phyloP scores from a whole-genome alignment of 2,888 invertebrate species.

The Agrotis exclamationis region DNA sequence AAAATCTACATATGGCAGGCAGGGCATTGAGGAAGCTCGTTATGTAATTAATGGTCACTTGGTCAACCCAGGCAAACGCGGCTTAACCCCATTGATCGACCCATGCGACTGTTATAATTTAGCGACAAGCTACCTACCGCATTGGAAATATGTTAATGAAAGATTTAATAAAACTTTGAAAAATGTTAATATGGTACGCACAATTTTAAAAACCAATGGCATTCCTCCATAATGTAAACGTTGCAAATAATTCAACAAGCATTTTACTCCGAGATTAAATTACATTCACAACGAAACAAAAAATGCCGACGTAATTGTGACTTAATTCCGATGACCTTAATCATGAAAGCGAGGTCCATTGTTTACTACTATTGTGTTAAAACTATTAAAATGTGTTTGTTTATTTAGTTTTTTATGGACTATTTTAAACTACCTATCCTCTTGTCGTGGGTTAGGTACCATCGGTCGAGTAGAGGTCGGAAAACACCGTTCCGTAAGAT shows the following conservation, averaged over 20 bases:
- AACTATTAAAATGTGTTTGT: conserved; percentile 26
- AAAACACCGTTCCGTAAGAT: too few relatives aligned
- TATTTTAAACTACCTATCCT: not conserved
- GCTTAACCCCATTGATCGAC: too few relatives aligned
- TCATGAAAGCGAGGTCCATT: conserved; percentile 43
- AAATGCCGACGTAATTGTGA: conserved; percentile 55
- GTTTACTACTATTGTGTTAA: conserved; percentile 8
- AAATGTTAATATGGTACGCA: not conserved
- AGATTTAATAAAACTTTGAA: not conserved
- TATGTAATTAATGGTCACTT: too few relatives aligned
- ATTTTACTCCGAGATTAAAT: conserved; percentile 35
- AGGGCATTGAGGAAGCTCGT: too few relatives aligned
- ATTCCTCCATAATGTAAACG: conserved; percentile 9
- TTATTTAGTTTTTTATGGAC: not conserved
- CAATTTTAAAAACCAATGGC: not conserved
- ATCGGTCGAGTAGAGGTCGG: too few relatives aligned
- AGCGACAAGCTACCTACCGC: too few relatives aligned
- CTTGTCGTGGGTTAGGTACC: too few relatives aligned
- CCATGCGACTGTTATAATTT: too few relatives aligned
- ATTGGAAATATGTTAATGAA: not conserved
- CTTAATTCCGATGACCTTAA: conserved; percentile 56
- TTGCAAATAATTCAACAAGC: conserved; percentile 19
- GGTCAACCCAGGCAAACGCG: too few relatives aligned
- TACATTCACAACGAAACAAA: conserved; percentile 49
- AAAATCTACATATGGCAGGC: too few relatives aligned